Evolutionary conservation across 64 coral and sea anemone genomes (phyloP), one percentile per base, ranked within the genome.

Genomic region (Pocillopora verrucosa): DNA sequence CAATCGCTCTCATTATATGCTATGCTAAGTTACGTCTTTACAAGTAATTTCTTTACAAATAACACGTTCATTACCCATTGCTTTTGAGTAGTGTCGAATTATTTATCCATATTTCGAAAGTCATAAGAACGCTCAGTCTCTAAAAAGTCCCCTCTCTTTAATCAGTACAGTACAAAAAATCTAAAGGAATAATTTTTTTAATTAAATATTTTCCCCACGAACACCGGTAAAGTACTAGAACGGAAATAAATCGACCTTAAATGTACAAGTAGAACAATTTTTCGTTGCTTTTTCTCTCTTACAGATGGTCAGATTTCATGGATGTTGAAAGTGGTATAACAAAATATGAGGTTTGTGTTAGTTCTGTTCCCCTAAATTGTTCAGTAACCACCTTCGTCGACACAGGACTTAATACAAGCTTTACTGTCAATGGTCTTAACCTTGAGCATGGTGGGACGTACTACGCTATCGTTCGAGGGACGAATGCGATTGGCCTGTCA

Each of bases 291-390:
- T 4, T 30, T 61, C 0, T 15, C 36, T 80, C 13, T 80, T 60
- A 58, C 63, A 96, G 94, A 35, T 96, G 94, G 94, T 64, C 70
- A 17, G 74, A 80, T 16, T 96, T 96, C 65, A 59, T 80, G 24
- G 94, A 96, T 56, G 26, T 35, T 22, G 94, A 96, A 63, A 92
- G 90, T 64, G 76, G 87, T 16, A 64, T 96, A 3, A 76, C 36
- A 16, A 72, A 89, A 12, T 96, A 96, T 24, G 87, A 96, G 63
- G 34, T 96, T 24, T 96, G 94, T 19, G 73, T 89, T 16, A 78
- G 80, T 16, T 73, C 89, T 20, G n/a, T 24, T 16, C 73, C 76
- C 5, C 80, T 59, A 17, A 81, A 92, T 56, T 89, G 90, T 65
- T 74, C 89, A 13, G 34, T 89, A 14, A 57, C 67, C 12, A 34